Percentiles rank a stretch among this genome's conserved stretches.
These are phyloP conservation scores for Escarpia spicata DNA, from an alignment of 2,888 invertebrate genomes.

Conservation along the genomic window DNA sequence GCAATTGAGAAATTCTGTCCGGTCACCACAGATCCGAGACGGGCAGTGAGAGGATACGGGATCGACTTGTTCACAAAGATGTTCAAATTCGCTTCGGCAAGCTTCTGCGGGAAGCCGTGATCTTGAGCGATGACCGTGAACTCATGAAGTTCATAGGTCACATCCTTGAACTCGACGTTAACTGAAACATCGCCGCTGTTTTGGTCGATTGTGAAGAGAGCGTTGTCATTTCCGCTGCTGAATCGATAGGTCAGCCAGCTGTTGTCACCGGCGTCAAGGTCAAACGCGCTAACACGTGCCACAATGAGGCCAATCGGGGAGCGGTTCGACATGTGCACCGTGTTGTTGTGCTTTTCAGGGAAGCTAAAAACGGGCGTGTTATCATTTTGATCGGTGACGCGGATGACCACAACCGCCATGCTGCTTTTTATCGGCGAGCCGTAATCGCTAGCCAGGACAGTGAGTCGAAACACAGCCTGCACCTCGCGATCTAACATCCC, in stretches of 20 bases:
- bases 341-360: constrained; percentile 31
- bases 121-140: constrained; percentile 17
- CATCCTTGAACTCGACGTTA: constrained; percentile 14
- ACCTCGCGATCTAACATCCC: constrained; percentile 49
- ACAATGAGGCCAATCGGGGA: constrained; percentile 42
- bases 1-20: neutral
- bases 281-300: constrained; percentile 44
- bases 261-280: constrained; percentile 47
- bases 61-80: constrained; percentile 19
- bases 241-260: constrained; percentile 31
- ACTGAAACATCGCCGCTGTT: constrained; percentile 25
- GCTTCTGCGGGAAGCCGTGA: constrained; percentile 21
- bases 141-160: neutral
- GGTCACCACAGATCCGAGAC: neutral
- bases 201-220: constrained; percentile 30
- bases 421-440: constrained; percentile 41
- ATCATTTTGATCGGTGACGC: constrained; percentile 49
- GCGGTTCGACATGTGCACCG: constrained; percentile 44
- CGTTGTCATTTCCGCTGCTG: constrained; percentile 13
- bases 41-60: neutral
- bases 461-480: constrained; percentile 42
- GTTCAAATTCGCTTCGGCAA: neutral
- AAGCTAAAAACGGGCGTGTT: constrained; percentile 46
- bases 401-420: constrained; percentile 44
- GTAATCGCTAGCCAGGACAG: constrained; percentile 47